Conservation (phyloP, 2,888 invertebrate genomes). For the Congeria kusceri region DNA sequence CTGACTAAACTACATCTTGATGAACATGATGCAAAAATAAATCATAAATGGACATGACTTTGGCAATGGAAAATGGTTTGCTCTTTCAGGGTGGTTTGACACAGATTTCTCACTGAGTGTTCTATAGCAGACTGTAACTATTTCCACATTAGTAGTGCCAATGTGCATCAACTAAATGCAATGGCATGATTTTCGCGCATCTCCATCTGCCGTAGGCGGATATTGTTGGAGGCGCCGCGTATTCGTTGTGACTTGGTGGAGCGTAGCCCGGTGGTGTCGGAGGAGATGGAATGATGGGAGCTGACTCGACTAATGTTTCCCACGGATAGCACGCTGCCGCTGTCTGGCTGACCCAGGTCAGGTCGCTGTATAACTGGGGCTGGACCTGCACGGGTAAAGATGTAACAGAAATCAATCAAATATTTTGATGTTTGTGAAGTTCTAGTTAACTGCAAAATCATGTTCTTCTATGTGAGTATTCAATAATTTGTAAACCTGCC, state of each 20-base stretch:
- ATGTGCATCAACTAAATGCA: constrained; percentile 76
- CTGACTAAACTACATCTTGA: too few relatives aligned
- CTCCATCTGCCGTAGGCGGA: constrained; percentile 79
- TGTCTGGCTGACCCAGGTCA: constrained; percentile 69
- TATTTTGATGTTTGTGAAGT: too few relatives aligned
- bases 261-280: constrained; percentile 57
- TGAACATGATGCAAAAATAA: too few relatives aligned
- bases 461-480: neutral
- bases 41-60: too few relatives aligned
- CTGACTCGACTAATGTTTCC: constrained; percentile 64
- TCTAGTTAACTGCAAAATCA: too few relatives aligned
- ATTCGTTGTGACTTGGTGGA: constrained; percentile 80
- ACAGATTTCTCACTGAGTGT: too few relatives aligned
- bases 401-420: too few relatives aligned
- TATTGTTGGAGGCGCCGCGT: constrained; percentile 77
- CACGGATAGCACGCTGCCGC: constrained; percentile 46
- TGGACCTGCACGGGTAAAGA: constrained; percentile 70
- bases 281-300: constrained; percentile 66
- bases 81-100: too few relatives aligned
- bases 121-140: too few relatives aligned
- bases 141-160: too few relatives aligned
- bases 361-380: constrained; percentile 83
- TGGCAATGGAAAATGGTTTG: too few relatives aligned
- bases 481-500: too few relatives aligned
- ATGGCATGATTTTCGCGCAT: constrained; percentile 81